phyloP scores from a whole-genome alignment of 92 coral and sea anemone genomes.

The Galaxea fascicularis region DNA sequence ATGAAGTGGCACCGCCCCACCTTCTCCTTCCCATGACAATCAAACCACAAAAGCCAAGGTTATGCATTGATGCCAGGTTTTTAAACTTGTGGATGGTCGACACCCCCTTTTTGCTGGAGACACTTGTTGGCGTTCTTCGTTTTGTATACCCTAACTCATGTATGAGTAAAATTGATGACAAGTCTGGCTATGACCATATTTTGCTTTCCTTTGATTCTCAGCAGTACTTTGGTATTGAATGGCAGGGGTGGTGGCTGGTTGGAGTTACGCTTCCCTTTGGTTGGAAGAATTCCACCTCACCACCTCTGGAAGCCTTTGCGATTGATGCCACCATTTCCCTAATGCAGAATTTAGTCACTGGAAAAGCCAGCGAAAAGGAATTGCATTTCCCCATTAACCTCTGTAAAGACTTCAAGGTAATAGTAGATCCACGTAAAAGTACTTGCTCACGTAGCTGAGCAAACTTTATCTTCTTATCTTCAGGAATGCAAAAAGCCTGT shows the following conservation, averaged over 20 bases:
- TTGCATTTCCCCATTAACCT: constrained; percentile 65
- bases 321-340: constrained; percentile 21
- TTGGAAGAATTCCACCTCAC: constrained; percentile 28
- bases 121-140: too few species aligned
- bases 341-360: constrained; percentile 50
- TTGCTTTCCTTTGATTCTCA: too few species aligned
- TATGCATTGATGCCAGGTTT: too few species aligned
- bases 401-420: constrained; percentile 50
- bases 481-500: constrained; percentile 57
- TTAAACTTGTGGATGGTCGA: too few species aligned
- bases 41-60: too few species aligned
- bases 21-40: too few species aligned
- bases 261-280: constrained; percentile 38
- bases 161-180: too few species aligned
- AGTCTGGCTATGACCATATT: too few species aligned
- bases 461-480: constrained; percentile 40
- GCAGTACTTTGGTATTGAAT: too few species aligned
- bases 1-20: constrained; percentile 1
- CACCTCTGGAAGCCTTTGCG: constrained; percentile 33
- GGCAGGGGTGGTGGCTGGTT: too few species aligned
- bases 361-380: constrained; percentile 66
- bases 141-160: too few species aligned
- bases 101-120: too few species aligned
- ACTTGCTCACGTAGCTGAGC: constrained; percentile 58
- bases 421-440: constrained; percentile 3